These are phyloP conservation scores for Gymnoscopelus braueri DNA, from an alignment of 2,797 vertebrate genomes.

Conservation along the genomic window DNA sequence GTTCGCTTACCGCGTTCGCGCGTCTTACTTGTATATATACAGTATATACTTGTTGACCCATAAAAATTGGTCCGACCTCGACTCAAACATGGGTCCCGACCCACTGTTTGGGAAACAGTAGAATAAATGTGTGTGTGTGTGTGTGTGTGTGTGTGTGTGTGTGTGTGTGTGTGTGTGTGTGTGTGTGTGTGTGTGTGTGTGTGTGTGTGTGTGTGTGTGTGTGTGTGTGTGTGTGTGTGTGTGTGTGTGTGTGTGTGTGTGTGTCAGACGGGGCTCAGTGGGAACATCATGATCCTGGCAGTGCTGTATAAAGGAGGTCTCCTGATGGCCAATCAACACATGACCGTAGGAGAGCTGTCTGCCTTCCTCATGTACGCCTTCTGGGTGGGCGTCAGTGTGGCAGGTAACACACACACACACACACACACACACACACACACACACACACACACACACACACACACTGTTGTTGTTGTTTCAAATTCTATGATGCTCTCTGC, in stretches of 20 bases:
- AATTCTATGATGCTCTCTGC: too few species aligned
- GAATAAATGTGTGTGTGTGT: too few species aligned
- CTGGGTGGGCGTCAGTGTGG: conserved; percentile 97
- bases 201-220: not conserved
- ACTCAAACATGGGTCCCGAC: too few species aligned
- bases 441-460: conserved; percentile 4
- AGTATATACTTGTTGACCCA: too few species aligned
- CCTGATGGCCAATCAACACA: conserved; percentile 90
- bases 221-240: not conserved
- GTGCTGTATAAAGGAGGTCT: conserved; percentile 97
- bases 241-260: conserved; percentile 22
- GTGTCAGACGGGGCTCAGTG: conserved; percentile 91
- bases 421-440: not conserved
- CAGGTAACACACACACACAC: conserved; percentile 82
- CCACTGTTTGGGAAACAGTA: too few species aligned
- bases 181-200: not conserved
- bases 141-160: not conserved
- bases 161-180: too few species aligned
- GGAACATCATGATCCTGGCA: conserved; percentile 93
- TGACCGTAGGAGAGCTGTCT: conserved; percentile 96
- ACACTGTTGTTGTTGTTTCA: not conserved
- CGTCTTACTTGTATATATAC: too few species aligned
- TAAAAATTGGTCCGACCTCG: too few species aligned
- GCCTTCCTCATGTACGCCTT: conserved; percentile 98
- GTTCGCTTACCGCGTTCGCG: too few species aligned